Evolutionary conservation across 1,140 invertebrate genomes (phyloP).

Genomic region (Drosophila nebulosa): DNA sequence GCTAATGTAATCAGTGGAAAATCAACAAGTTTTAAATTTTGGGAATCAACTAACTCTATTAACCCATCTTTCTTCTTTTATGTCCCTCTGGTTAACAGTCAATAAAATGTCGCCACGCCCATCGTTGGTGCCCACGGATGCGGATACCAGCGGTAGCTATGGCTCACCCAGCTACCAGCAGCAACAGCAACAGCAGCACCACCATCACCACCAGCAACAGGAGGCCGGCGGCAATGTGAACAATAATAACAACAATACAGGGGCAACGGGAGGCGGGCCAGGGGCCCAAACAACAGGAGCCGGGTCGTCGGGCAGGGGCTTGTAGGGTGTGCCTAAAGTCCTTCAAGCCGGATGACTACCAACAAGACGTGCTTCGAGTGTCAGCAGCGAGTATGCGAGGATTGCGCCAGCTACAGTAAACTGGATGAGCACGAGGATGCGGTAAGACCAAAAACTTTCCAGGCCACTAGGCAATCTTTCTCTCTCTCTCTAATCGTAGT

Average conservation of each 20-base stretch:
- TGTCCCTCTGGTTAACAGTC: conserved; percentile 81
- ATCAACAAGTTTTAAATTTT: conserved; percentile 50
- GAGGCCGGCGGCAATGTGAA: conserved; percentile 74
- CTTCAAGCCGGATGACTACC: conserved; percentile 91
- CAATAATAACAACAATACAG: conserved; percentile 66
- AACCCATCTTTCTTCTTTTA: conserved; percentile 4
- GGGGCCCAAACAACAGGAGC: conserved; percentile 87
- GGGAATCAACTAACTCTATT: neutral
- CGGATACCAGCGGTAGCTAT: conserved; percentile 66
- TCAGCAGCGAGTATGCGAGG: conserved; percentile 93
- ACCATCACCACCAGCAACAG: conserved; percentile 59
- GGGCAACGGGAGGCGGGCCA: conserved; percentile 20
- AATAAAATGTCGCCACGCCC: conserved; percentile 86
- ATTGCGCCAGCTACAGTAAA: conserved; percentile 94
- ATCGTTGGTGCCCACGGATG: conserved; percentile 82
- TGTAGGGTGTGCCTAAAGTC: conserved; percentile 93
- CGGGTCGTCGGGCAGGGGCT: conserved; percentile 87
- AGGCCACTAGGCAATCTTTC: conserved; percentile 53
- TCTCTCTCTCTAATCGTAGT: conserved; percentile 7
- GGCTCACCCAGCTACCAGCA: conserved; percentile 77
- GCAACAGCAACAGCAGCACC: conserved; percentile 40
- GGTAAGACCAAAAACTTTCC: conserved; percentile 82
- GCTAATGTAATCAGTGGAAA: conserved; percentile 33
- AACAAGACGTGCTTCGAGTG: conserved; percentile 92
- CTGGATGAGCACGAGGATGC: conserved; percentile 89